Percentiles rank a stretch among this genome's conserved stretches.
Conservation (phyloP, 2,888 invertebrate species). For the Nephrotoma appendiculata region DNA sequence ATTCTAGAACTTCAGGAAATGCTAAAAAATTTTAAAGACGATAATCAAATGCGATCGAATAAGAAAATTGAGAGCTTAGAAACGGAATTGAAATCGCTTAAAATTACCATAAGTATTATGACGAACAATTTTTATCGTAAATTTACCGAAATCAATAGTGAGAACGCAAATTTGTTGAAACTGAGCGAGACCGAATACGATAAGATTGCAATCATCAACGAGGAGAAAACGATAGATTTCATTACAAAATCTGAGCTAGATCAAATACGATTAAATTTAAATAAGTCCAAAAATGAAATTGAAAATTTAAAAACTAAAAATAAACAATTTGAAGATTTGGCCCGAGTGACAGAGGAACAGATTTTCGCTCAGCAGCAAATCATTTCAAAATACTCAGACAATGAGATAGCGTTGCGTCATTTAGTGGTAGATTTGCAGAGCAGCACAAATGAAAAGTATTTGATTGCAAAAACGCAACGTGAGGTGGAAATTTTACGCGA, state of each 20-base stretch:
- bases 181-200: neutral
- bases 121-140: neutral
- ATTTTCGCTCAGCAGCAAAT: constrained; percentile 27
- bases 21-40: neutral
- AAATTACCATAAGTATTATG: neutral
- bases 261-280: constrained; percentile 20
- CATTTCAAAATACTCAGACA: constrained; percentile 29
- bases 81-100: neutral
- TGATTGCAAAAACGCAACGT: constrained; percentile 27
- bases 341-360: constrained; percentile 14
- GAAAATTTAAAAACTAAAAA: neutral
- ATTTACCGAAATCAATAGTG: neutral
- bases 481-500: constrained; percentile 24
- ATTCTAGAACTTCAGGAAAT: constrained; percentile 3
- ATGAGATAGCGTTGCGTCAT: constrained; percentile 28
- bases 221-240: constrained; percentile 24
- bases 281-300: constrained; percentile 19
- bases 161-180: neutral
- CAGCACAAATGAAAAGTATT: constrained; percentile 25
- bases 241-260: constrained; percentile 20
- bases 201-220: constrained; percentile 21
- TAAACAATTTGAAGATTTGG: constrained; percentile 6
- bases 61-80: neutral
- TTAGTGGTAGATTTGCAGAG: constrained; percentile 31
- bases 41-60: neutral